Evolutionary conservation across 2,888 invertebrate genomes (phyloP).

Genomic region (Cyclophora albipunctata): DNA sequence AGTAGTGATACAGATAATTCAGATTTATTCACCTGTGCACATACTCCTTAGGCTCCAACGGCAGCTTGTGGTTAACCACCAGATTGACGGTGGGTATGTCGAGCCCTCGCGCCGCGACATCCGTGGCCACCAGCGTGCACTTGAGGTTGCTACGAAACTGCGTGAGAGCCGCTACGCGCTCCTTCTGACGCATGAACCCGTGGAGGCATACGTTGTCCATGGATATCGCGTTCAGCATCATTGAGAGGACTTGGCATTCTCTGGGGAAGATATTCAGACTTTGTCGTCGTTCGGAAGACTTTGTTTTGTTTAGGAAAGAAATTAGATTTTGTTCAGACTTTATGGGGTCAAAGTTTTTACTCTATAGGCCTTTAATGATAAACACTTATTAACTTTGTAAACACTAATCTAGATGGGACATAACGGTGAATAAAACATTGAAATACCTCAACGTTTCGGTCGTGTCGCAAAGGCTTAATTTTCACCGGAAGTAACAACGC

Average conservation of each 20-base stretch:
- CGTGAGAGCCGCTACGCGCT: conserved; percentile 87
- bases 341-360: too few species aligned
- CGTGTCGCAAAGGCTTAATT: too few species aligned
- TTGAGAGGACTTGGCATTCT: conserved; percentile 91
- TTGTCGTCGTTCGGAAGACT: too few species aligned
- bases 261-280: conserved; percentile 63
- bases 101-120: conserved; percentile 96
- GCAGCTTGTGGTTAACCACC: conserved; percentile 96
- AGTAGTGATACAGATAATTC: too few species aligned
- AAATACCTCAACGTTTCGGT: too few species aligned
- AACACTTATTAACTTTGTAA: too few species aligned
- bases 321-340: too few species aligned
- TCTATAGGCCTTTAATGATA: too few species aligned
- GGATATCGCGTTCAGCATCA: conserved; percentile 90
- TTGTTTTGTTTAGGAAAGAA: too few species aligned
- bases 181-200: conserved; percentile 92
- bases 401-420: too few species aligned
- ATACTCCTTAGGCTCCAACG: conserved; percentile 93
- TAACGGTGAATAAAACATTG: too few species aligned
- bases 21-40: conserved; percentile 79
- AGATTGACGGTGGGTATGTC: conserved; percentile 97
- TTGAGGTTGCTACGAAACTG: conserved; percentile 93
- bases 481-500: too few species aligned
- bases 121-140: conserved; percentile 95
- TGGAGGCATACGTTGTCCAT: conserved; percentile 94